Conservation (phyloP, 2,113 vertebrate species). For the Gracilinanus agilis region DNA sequence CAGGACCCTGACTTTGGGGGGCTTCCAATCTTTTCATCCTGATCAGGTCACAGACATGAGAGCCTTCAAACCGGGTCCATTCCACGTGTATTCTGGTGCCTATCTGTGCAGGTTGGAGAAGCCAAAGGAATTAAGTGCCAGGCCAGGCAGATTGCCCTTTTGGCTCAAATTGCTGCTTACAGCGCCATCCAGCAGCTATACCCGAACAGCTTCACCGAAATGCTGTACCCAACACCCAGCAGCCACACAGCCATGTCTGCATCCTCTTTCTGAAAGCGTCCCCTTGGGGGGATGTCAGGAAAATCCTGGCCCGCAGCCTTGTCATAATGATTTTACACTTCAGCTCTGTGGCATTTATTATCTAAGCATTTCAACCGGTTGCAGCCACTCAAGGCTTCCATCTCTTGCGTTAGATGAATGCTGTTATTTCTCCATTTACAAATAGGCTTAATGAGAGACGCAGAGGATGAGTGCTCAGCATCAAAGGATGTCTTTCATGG, state of each 20-base stretch:
- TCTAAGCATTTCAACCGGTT: fast-evolving
- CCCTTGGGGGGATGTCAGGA: not conserved
- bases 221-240: not conserved
- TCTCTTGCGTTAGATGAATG: not conserved
- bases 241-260: not conserved
- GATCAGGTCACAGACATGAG: not conserved
- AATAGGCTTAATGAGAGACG: not conserved
- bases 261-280: not conserved
- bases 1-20: not conserved
- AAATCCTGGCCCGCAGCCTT: not conserved
- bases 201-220: not conserved
- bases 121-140: not conserved
- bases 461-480: not conserved
- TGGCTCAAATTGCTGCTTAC: not conserved
- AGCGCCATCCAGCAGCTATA: not conserved
- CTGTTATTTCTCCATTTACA: not conserved
- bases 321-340: not conserved
- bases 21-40: not conserved
- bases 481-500: not conserved
- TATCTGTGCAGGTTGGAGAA: not conserved
- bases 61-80: not conserved
- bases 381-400: fast-evolving
- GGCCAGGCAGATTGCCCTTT: fast-evolving
- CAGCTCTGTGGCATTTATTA: not conserved
- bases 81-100: not conserved